Evolutionary conservation across 2,113 vertebrate species (phyloP).

Genomic region (Bos javanicus): DNA sequence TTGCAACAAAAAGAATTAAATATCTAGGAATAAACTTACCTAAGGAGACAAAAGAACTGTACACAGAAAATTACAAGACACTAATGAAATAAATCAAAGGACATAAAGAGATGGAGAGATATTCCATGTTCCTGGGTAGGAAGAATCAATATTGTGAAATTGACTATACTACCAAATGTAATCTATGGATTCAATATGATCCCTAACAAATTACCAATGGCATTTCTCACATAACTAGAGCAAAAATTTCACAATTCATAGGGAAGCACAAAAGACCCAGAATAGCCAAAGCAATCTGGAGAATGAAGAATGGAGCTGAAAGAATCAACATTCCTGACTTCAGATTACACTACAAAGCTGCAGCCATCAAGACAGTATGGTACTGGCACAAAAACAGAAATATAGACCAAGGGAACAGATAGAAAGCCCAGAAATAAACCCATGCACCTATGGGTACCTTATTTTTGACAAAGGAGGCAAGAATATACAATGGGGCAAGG

Average conservation of each 20-base stretch:
- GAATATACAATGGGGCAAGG: not conserved
- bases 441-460: not conserved
- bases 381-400: not conserved
- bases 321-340: not conserved
- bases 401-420: not conserved
- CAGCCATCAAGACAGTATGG: not conserved
- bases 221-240: not conserved
- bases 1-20: not conserved
- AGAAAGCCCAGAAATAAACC: not conserved
- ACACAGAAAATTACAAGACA: not conserved
- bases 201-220: not conserved
- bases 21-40: not conserved
- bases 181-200: not conserved
- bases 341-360: not conserved
- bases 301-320: not conserved
- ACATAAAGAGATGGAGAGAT: not conserved
- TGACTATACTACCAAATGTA: not conserved
- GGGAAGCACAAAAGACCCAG: fast-evolving
- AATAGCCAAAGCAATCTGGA: not conserved
- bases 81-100: not conserved
- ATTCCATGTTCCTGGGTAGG: not conserved
- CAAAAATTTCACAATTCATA: not conserved
- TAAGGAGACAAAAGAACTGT: not conserved
- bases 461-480: not conserved
- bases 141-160: not conserved